Evolutionary conservation across 2,888 invertebrate species (phyloP).

Genomic region (Polyommatus iphigenia): DNA sequence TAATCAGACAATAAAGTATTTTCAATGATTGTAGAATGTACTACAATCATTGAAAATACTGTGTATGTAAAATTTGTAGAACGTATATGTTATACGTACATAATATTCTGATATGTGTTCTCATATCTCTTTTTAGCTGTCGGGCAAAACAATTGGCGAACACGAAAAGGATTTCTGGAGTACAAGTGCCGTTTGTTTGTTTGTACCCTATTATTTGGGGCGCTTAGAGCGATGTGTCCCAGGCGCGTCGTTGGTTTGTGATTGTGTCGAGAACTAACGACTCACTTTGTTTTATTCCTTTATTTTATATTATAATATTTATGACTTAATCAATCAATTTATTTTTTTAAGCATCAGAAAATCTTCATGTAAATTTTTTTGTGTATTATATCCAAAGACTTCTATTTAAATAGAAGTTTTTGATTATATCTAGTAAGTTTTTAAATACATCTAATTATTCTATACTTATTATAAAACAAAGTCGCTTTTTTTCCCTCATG

Average conservation of each 20-base stretch:
- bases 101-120: no score
- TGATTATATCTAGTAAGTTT: background rate
- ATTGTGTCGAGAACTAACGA: constrained; percentile 42
- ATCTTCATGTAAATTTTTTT: no score
- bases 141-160: constrained; percentile 6
- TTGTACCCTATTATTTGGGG: constrained; percentile 8
- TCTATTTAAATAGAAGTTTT: no score
- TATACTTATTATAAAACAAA: no score
- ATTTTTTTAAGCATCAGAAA: background rate
- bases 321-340: background rate
- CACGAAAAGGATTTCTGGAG: constrained; percentile 6
- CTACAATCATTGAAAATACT: no score
- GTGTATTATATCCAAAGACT: no score
- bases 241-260: constrained; percentile 65
- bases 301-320: background rate
- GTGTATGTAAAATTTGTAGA: no score
- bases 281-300: background rate
- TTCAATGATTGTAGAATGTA: no score
- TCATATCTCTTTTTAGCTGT: background rate
- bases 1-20: no score
- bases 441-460: no score
- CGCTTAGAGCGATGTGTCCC: constrained; percentile 58
- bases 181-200: constrained; percentile 22
- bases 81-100: no score
- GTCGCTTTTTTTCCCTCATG: no score